Conservation (phyloP, 2,113 vertebrate species). For the Ophiodon elongatus region DNA sequence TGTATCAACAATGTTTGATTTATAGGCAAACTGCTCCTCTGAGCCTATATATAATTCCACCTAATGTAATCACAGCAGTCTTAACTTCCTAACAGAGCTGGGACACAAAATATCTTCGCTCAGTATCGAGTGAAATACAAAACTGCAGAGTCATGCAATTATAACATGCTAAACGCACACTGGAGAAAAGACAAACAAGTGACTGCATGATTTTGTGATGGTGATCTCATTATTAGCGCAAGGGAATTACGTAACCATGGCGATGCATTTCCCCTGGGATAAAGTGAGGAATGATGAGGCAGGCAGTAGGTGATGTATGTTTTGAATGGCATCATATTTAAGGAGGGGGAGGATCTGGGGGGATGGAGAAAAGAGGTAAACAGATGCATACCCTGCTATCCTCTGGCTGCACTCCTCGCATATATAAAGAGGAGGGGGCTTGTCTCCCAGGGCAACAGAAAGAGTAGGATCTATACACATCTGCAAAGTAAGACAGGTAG, state of each 20-base stretch:
- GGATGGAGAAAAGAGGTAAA: conserved; percentile 22
- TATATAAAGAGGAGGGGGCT: conserved; percentile 97
- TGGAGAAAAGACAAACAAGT: conserved; percentile 56
- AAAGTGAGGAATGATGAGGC: conserved; percentile 61
- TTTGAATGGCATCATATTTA: conserved; percentile 42
- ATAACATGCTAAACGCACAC: conserved; percentile 7
- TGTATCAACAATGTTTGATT: conserved; percentile 21
- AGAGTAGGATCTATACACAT: conserved; percentile 99
- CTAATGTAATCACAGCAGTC: not conserved
- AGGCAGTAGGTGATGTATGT: conserved; percentile 56
- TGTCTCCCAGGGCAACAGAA: conserved; percentile 97
- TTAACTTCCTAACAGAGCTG: conserved; percentile 12
- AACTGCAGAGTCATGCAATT: conserved; percentile 23
- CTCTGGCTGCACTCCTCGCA: conserved; percentile 99
- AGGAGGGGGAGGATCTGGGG: conserved; percentile 16
- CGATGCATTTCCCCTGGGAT: conserved; percentile 64
- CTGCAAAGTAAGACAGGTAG: conserved; percentile 82
- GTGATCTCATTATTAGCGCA: conserved; percentile 73
- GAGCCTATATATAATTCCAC: not conserved
- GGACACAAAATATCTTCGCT: conserved; percentile 7
- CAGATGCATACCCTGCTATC: conserved; percentile 91
- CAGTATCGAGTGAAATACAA: not conserved
- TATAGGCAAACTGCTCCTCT: not conserved
- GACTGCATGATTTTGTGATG: conserved; percentile 60
- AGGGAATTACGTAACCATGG: conserved; percentile 76